Conservation (phyloP, 2,113 vertebrate genomes). For the Brachyistius frenatus region DNA sequence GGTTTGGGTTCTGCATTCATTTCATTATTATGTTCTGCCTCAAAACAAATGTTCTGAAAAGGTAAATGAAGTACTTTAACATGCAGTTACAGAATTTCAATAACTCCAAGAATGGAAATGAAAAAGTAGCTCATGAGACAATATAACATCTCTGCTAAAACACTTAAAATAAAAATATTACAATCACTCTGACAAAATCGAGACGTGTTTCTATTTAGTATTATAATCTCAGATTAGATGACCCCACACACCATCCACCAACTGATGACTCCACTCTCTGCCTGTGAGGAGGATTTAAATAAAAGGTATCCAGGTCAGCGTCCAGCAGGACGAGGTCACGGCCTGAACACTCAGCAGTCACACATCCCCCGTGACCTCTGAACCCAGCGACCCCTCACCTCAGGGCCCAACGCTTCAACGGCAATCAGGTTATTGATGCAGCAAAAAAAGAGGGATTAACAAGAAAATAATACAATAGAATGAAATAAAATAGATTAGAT, state of each 20-base stretch:
- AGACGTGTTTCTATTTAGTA: not conserved
- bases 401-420: constrained; percentile 5
- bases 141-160: too few species aligned
- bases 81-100: too few species aligned
- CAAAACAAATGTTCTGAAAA: too few species aligned
- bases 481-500: not conserved
- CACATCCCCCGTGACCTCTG: constrained; percentile 37
- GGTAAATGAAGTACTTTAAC: too few species aligned
- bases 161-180: too few species aligned
- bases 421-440: constrained; percentile 52
- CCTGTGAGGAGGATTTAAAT: constrained; percentile 4
- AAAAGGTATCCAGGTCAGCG: constrained; percentile 28
- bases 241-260: not conserved
- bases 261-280: not conserved
- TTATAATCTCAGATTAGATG: constrained; percentile 4
- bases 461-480: not conserved
- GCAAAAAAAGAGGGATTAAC: constrained; percentile 33
- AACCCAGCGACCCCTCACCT: constrained; percentile 51
- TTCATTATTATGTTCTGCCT: too few species aligned
- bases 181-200: too few species aligned
- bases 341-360: constrained; percentile 37
- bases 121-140: not conserved
- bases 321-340: constrained; percentile 58
- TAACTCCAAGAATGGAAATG: not conserved
- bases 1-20: too few species aligned